Percentiles rank a stretch among this genome's conserved stretches.
phyloP scores from a whole-genome alignment of 2,888 invertebrate genomes.

The Pteria penguin region DNA sequence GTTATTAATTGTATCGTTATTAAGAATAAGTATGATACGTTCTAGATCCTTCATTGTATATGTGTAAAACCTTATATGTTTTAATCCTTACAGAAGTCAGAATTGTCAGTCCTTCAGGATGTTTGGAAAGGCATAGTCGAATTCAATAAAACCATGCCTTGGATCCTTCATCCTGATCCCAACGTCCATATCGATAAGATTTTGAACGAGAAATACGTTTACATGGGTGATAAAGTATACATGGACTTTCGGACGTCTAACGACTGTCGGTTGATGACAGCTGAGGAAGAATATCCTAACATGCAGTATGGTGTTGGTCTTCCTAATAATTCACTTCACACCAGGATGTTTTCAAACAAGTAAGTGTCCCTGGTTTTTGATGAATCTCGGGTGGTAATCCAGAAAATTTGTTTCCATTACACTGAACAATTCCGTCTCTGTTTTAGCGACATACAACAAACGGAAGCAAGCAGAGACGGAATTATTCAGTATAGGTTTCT shows the following conservation, averaged over 20 bases:
- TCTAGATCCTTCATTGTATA: neutral
- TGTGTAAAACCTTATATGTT: neutral
- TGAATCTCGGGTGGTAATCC: neutral
- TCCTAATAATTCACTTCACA: conserved; percentile 68
- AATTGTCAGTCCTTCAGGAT: conserved; percentile 42
- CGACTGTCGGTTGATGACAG: conserved; percentile 68
- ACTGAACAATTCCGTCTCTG: too few relatives aligned
- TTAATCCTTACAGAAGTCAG: conserved; percentile 53
- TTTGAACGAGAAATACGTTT: conserved; percentile 42
- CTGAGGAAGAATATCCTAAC: conserved; percentile 65
- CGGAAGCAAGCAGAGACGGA: too few relatives aligned
- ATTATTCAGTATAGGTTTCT: too few relatives aligned
- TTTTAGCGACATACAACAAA: too few relatives aligned
- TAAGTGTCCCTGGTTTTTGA: conserved; percentile 57
- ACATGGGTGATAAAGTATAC: conserved; percentile 61
- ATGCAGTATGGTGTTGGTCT: conserved; percentile 68
- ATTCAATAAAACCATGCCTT: conserved; percentile 58
- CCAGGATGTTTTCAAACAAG: conserved; percentile 64
- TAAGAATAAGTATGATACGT: too few relatives aligned
- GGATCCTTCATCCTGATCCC: conserved; percentile 48
- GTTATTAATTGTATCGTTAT: too few relatives aligned
- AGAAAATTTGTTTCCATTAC: too few relatives aligned
- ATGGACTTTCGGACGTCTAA: conserved; percentile 58
- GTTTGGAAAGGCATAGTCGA: conserved; percentile 58
- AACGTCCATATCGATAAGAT: conserved; percentile 61